A percentile compares a stretch with the other conserved stretches of the same genome.
Conservation (phyloP, 1,140 invertebrate species). For the Trialeurodes vaporariorum region DNA sequence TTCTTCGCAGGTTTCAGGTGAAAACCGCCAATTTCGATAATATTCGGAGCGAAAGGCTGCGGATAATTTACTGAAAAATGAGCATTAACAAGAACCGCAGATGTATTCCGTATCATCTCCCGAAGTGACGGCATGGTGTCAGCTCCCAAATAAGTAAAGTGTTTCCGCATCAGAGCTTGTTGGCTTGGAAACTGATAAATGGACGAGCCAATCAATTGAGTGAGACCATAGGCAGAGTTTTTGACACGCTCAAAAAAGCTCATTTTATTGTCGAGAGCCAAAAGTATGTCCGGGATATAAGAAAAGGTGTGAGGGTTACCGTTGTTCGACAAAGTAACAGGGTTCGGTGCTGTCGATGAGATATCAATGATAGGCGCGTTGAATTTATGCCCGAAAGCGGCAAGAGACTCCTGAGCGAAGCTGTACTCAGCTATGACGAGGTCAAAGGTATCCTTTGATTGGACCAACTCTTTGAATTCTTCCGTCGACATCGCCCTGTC, state of each 20-base stretch:
- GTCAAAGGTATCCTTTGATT: conserved; percentile 24
- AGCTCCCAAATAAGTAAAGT: no score
- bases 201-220: no score
- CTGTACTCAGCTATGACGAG: conserved; percentile 27
- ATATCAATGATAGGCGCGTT: conserved; percentile 25
- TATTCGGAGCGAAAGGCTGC: conserved; percentile 35
- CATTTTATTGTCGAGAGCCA: no score
- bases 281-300: no score
- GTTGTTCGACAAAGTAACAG: no score
- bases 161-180: no score
- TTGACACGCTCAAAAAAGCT: no score
- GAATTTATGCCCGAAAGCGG: conserved; percentile 28
- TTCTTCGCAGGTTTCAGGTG: conserved; percentile 32
- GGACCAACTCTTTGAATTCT: conserved; percentile 14
- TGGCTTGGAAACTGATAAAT: no score
- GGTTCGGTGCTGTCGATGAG: no score
- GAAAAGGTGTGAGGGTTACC: no score
- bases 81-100: conserved; percentile 42
- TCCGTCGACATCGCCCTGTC: no score
- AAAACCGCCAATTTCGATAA: conserved; percentile 47
- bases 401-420: conserved; percentile 28
- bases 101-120: conserved; percentile 35
- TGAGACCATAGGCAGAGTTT: no score
- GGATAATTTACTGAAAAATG: conserved; percentile 40
- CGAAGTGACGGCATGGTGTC: conserved; percentile 35